A percentile compares a stretch with the other conserved stretches of the same genome.
Evolutionary conservation across 1,140 invertebrate species (phyloP).

Genomic region (Maniola jurtina): DNA sequence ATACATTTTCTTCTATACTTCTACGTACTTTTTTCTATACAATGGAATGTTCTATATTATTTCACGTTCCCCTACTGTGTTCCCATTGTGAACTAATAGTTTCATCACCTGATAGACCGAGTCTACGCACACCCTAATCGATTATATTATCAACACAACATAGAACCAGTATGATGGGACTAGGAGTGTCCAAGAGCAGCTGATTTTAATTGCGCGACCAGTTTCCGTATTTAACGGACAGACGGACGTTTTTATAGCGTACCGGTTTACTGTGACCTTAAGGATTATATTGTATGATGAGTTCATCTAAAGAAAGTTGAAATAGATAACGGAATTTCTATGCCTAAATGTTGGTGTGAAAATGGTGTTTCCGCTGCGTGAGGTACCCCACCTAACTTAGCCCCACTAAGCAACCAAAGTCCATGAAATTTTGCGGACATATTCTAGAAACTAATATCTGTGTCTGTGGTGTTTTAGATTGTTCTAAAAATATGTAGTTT

Average conservation of each 20-base stretch:
- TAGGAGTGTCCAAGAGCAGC: conserved; percentile 25
- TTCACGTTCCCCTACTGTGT: no score
- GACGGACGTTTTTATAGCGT: conserved; percentile 23
- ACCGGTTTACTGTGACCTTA: conserved; percentile 22
- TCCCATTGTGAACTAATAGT: no score
- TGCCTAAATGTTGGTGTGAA: not conserved
- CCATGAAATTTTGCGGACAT: no score
- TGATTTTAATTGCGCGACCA: conserved; percentile 25
- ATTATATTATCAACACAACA: not conserved
- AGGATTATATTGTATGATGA: conserved; percentile 13
- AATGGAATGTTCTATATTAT: no score
- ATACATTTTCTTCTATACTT: no score
- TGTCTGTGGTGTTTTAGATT: no score
- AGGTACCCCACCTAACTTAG: no score
- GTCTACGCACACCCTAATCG: conserved; percentile 1
- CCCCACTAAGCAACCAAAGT: no score
- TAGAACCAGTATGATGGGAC: conserved; percentile 20
- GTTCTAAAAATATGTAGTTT: no score
- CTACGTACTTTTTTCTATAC: no score
- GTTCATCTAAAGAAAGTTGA: conserved; percentile 25
- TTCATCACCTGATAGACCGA: not conserved
- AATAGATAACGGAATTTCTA: conserved; percentile 12
- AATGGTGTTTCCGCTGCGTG: not conserved
- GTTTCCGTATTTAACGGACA: conserved; percentile 21
- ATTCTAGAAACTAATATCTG: no score